Conservation (phyloP, 2,797 vertebrate species). For the Hemitrygon akajei region DNA sequence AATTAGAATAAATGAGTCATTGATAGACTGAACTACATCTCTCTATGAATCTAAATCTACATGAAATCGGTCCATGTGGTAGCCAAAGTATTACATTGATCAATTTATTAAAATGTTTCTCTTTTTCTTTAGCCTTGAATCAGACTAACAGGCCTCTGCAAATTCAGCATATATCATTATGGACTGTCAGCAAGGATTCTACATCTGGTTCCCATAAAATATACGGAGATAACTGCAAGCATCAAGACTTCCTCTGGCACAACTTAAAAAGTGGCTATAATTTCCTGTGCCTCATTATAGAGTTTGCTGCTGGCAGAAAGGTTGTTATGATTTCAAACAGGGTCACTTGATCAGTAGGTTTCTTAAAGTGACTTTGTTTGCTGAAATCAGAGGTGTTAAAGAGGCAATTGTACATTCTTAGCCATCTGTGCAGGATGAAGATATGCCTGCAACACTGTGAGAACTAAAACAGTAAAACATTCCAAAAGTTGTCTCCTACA, state of each 20-base stretch:
- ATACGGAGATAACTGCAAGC: conserved; percentile 45
- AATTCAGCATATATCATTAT: background rate
- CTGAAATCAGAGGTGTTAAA: background rate
- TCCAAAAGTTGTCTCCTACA: background rate
- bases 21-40: too few species aligned
- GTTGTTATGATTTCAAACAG: conserved; percentile 23
- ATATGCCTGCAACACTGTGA: background rate
- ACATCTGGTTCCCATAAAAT: conserved; percentile 52
- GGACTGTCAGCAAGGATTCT: conserved; percentile 42
- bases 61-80: too few species aligned
- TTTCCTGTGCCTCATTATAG: conserved; percentile 46
- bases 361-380: background rate
- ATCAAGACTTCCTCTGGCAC: conserved; percentile 48
- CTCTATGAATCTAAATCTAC: too few species aligned
- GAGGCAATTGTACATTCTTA: background rate
- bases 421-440: background rate
- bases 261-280: conserved; percentile 52
- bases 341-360: conserved; percentile 25
- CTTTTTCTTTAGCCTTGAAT: background rate
- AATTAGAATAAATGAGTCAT: too few species aligned
- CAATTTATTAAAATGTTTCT: background rate
- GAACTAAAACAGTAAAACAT: background rate
- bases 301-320: conserved; percentile 23
- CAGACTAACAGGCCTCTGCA: background rate
- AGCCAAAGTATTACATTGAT: background rate